Evolutionary conservation across 2,113 vertebrate genomes (phyloP).

Genomic region (Pelodiscus sinensis): DNA sequence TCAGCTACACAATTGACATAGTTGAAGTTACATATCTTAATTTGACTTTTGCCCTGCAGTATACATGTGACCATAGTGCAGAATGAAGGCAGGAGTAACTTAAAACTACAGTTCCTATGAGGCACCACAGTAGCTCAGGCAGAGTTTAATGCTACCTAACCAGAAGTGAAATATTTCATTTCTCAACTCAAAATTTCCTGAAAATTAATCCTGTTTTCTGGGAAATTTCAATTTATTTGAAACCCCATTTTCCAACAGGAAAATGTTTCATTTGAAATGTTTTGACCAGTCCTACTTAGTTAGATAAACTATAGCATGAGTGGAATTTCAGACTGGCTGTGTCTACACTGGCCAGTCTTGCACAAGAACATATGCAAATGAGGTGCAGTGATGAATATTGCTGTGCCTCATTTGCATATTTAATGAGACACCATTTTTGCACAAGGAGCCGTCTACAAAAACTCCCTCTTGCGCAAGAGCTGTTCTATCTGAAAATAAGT

Average conservation of each 20-base stretch:
- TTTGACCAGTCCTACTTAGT: neutral
- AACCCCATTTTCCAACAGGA: neutral
- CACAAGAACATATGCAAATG: no score
- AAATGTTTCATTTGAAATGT: neutral
- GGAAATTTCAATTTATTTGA: neutral
- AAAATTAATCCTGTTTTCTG: neutral
- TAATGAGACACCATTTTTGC: no score
- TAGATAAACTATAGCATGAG: neutral
- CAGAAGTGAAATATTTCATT: neutral
- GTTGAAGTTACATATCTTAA: no score
- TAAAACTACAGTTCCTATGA: constrained; percentile 3
- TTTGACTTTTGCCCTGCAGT: no score
- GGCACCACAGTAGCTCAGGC: constrained; percentile 13
- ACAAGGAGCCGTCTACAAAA: no score
- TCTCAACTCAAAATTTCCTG: neutral
- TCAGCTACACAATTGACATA: no score
- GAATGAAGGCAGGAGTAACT: constrained; percentile 19
- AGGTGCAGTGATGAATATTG: no score
- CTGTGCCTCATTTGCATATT: no score
- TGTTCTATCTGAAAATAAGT: no score
- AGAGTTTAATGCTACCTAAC: neutral
- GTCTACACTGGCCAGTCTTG: no score
- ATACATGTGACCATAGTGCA: neutral
- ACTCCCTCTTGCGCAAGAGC: no score
- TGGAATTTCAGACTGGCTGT: neutral